These are phyloP conservation scores for Trichosurus vulpecula DNA, from an alignment of 2,797 vertebrate genomes.

Conservation along the genomic window DNA sequence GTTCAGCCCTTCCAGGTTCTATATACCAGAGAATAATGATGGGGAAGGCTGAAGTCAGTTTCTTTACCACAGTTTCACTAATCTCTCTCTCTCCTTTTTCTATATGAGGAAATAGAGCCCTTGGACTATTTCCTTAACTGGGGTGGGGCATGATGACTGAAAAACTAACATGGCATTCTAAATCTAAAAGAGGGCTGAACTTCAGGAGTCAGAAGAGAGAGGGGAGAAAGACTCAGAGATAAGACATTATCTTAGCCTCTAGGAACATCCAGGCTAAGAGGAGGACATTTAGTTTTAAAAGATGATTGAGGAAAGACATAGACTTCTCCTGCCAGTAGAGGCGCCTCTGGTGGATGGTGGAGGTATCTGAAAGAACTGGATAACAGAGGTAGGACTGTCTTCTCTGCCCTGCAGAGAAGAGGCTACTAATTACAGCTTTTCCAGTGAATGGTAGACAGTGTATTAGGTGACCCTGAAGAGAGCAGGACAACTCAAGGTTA, in stretches of 20 bases:
- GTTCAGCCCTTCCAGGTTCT: neutral
- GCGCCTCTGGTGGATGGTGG: too few relatives aligned
- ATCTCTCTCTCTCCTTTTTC: neutral
- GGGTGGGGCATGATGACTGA: neutral
- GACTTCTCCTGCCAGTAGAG: neutral
- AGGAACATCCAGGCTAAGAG: neutral
- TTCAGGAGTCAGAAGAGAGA: neutral
- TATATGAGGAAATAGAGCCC: neutral
- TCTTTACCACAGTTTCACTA: neutral
- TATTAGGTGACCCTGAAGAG: neutral
- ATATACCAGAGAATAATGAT: neutral
- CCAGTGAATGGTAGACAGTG: neutral
- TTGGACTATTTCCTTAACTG: neutral
- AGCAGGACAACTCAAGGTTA: neutral
- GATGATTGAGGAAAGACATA: neutral
- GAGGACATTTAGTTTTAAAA: neutral
- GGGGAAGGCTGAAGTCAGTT: neutral
- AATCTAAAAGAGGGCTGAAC: neutral
- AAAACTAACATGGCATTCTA: neutral
- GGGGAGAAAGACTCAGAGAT: neutral
- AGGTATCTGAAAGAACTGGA: neutral
- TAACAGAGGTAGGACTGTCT: neutral
- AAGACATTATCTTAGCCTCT: neutral
- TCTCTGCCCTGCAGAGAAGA: neutral
- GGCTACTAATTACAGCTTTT: neutral